Conservation (phyloP, 1,140 invertebrate species). For the Drosophila sp. region DNA sequence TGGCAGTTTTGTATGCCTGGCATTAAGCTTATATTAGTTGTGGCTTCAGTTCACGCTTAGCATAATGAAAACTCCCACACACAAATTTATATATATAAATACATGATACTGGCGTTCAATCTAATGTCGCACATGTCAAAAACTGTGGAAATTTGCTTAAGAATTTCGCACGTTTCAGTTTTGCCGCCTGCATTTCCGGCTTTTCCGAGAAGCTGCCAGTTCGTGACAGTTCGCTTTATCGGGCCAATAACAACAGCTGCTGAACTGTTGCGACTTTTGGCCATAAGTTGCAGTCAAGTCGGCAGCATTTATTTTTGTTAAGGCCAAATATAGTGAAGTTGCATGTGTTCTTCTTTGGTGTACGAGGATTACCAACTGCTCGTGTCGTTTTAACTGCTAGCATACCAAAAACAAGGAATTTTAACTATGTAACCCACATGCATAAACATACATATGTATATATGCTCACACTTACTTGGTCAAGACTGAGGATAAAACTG, state of each 20-base stretch:
- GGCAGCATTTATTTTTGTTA: constrained; percentile 11
- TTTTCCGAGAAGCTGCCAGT: neutral
- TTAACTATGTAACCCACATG: constrained; percentile 18
- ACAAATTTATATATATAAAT: neutral
- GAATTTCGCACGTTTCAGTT: constrained; percentile 64
- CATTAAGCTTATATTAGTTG: constrained; percentile 74
- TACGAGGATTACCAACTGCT: constrained; percentile 18
- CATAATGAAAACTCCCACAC: constrained; percentile 56
- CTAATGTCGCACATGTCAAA: constrained; percentile 77
- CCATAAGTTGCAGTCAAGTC: constrained; percentile 48
- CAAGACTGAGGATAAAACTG: constrained; percentile 2
- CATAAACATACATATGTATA: neutral
- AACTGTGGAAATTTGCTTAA: constrained; percentile 73
- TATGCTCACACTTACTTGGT: constrained; percentile 5
- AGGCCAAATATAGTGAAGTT: constrained; percentile 72
- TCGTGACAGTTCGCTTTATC: constrained; percentile 70
- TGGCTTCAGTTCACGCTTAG: constrained; percentile 45
- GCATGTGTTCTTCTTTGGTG: constrained; percentile 26
- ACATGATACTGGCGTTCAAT: constrained; percentile 70
- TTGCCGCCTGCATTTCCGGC: constrained; percentile 25
- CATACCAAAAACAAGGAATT: constrained; percentile 26
- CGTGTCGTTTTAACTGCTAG: constrained; percentile 54
- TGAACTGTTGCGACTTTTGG: constrained; percentile 15
- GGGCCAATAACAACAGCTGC: constrained; percentile 66
- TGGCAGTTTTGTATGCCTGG: constrained; percentile 36